A percentile compares a stretch with the other conserved stretches of the same genome.
Evolutionary conservation across 2,888 invertebrate species (phyloP).

Genomic region (Subacronicta megacephala): DNA sequence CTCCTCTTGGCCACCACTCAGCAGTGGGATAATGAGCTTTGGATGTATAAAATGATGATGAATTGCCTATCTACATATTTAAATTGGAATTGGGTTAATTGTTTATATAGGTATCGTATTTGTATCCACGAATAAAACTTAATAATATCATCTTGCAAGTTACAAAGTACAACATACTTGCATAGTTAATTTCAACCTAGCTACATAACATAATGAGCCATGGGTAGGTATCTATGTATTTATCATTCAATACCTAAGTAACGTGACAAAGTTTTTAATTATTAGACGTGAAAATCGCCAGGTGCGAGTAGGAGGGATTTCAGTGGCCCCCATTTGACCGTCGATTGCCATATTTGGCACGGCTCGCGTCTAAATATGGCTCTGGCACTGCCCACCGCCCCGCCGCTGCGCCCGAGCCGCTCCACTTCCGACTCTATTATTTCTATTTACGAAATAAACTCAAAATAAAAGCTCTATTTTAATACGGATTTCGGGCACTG

Average conservation of each 20-base stretch:
- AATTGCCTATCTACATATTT: too few relatives aligned
- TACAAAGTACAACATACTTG: constrained; percentile 16
- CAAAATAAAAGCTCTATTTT: constrained; percentile 89
- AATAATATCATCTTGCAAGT: constrained; percentile 23
- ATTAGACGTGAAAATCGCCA: constrained; percentile 88
- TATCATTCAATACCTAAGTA: constrained; percentile 68
- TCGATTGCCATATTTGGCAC: constrained; percentile 95
- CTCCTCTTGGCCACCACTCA: too few relatives aligned
- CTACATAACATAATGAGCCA: constrained; percentile 45
- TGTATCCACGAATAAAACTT: constrained; percentile 7
- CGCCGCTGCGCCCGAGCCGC: constrained; percentile 74
- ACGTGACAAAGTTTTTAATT: constrained; percentile 89
- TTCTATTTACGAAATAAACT: constrained; percentile 90
- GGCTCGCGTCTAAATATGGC: constrained; percentile 95
- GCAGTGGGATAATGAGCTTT: too few relatives aligned
- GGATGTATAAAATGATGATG: too few relatives aligned
- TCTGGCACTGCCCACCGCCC: constrained; percentile 92
- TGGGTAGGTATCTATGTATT: constrained; percentile 53
- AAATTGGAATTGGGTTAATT: too few relatives aligned
- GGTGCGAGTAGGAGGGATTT: constrained; percentile 93
- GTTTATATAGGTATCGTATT: too few relatives aligned
- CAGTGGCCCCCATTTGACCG: constrained; percentile 94
- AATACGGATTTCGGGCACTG: constrained; percentile 87
- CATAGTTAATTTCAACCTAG: constrained; percentile 39
- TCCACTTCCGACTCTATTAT: constrained; percentile 88